Conservation (phyloP, 2,888 invertebrate genomes). For the Rotaria socialis region DNA sequence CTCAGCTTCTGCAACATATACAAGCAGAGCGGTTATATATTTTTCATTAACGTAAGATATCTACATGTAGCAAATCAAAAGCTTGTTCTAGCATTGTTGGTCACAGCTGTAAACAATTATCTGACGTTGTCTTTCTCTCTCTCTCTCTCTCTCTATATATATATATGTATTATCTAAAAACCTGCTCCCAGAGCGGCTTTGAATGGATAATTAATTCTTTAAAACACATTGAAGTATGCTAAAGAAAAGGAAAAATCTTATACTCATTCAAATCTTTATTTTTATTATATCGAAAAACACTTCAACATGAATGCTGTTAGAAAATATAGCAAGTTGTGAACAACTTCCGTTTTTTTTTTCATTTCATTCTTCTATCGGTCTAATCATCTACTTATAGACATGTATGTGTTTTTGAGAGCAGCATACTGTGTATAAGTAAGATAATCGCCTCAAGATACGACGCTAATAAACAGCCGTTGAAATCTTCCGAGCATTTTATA, state of each 20-base stretch:
- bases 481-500: neutral
- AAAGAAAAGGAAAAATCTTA: neutral
- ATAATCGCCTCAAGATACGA: constrained; percentile 1
- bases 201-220: neutral
- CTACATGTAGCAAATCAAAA: neutral
- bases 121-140: too few species aligned
- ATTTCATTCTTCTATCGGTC: neutral
- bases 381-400: neutral
- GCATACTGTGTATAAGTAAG: neutral
- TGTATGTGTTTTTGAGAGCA: neutral
- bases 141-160: neutral
- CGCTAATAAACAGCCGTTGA: neutral
- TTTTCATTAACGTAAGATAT: neutral
- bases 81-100: too few species aligned
- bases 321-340: neutral
- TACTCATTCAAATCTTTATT: neutral
- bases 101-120: neutral
- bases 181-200: neutral
- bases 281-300: neutral
- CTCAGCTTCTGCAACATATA: neutral
- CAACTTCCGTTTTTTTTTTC: neutral
- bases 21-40: neutral
- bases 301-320: neutral
- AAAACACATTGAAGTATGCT: neutral
- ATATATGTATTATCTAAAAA: neutral